Evolutionary conservation across 2,888 invertebrate species (phyloP), one percentile per base, ranked within the genome.

Genomic region (Listrodromus nycthemerus): DNA sequence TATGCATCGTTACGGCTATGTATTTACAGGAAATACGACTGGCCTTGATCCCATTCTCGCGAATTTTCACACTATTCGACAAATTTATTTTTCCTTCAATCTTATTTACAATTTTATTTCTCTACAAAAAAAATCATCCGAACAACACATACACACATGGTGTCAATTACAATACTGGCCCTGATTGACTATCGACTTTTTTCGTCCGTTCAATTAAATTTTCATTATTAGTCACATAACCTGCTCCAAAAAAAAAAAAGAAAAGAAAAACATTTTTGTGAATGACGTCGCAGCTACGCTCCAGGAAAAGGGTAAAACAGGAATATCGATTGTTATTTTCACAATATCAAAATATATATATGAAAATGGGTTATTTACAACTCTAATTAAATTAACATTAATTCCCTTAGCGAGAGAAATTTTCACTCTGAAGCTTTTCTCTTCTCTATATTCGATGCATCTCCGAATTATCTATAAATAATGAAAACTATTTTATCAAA

Each of bases 21-120:
- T 87, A 86, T 88, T 81, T 89, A 89, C 88, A 89, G 83, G 77
- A 86, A 86, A 84, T 88, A 33, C 73, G 69, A 90, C 90, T 91
- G 90, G 91, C 91, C 89, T 88, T 86, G 88, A 89, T 91, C 90
- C 90, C 91, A 82, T 87, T 86, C 71, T 80, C 86, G 73, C 85
- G 84, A 83, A 85, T 77, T 75, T 85, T 82, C 79, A 70, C 69
- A 27, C 16, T 16, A 45, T 52, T 33, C 41, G 41, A 41, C 16
- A 70, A 30, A 69, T 41, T 67, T 21, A 21, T 41, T 67, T 30
- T 52, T 52, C 13, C 30, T 33, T 52, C n/a, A 10, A 21, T 48
- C n/a, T 55, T 52, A 52, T 70, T 21, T 66, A 45, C 45, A 41
- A n/a, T 55, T 10, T 45, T 41, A 13, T 16, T 67, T 75, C 45